These are phyloP conservation scores for Cottoperca gobio DNA, from an alignment of 2,797 vertebrate species.

Conservation along the genomic window DNA sequence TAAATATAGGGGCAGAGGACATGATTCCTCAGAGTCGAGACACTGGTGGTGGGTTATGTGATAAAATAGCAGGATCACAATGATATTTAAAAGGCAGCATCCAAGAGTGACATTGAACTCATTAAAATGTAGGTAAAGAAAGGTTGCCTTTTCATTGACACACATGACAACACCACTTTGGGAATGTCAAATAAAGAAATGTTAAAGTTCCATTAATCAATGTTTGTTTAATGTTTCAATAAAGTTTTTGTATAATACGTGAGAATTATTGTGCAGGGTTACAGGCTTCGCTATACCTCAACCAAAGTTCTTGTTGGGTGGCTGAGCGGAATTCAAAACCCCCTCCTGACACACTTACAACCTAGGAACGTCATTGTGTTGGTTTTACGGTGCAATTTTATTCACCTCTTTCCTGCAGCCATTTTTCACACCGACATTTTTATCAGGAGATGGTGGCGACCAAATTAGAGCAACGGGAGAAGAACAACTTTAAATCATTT, in stretches of 20 bases:
- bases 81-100: background rate
- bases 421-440: too few relatives aligned
- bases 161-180: background rate
- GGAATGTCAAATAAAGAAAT: background rate
- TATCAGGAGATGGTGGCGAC: too few relatives aligned
- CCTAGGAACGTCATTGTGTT: too few relatives aligned
- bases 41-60: background rate
- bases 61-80: background rate
- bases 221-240: background rate
- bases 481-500: background rate
- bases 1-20: background rate
- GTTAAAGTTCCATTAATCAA: background rate
- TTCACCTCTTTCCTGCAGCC: too few relatives aligned
- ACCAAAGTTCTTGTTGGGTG: too few relatives aligned
- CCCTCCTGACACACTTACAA: too few relatives aligned
- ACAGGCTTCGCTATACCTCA: background rate
- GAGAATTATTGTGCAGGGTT: background rate
- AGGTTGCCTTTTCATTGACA: background rate
- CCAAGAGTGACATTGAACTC: background rate
- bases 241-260: too few relatives aligned
- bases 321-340: too few relatives aligned
- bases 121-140: background rate
- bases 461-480: background rate
- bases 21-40: background rate
- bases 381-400: background rate